Base-by-base conservation (phyloP, 2,797 vertebrate genomes). In the Scleropages formosus region DNA sequence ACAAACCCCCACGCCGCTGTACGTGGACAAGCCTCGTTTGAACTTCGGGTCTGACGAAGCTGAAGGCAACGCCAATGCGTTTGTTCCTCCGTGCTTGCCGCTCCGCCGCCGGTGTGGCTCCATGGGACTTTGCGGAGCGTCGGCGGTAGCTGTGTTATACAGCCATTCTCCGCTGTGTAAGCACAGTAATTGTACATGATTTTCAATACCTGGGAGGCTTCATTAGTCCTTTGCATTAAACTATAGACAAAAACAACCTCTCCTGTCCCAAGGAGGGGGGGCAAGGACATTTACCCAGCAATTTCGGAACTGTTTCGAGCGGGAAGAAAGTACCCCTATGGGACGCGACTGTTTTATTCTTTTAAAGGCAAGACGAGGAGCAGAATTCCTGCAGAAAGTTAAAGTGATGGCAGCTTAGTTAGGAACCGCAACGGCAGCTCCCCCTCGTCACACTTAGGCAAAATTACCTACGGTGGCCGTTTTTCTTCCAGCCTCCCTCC, bases 151-250 rank as follows among this genome's bases (percentile, higher is more conserved):
- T 68, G 68, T 18, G 49, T 56, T 66, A 76, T 66, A 46, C 76
- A 82, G 79, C 81, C 79, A 58, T 83, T 80, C 75, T 73, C 74
- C 67, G 74, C 77, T 70, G 22, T 75, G 74, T 31, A 74, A 81
- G 83, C 82, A 69, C 78, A 75, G 71, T 78, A 79, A 84, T 75
- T 82, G 79, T 80, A 85, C 78, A 75, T 82, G 80, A 82, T 79
- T 79, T 84, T 80, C 80, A 80, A 87, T 85, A 87, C 85, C 85
- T 86, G 79, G 77, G 83, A 86, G 84, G 87, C 81, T 84, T 88
- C 82, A 84, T 87, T 84, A 87, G 82, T 77, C 87, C 76, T 79
- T 82, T 80, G 85, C 79, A 83, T 87, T 76, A 78, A 83, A 79
- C 81, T 72, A 69, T 65, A 77, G 75, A 76, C 64, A 80, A 78